Evolutionary conservation across 2,797 vertebrate genomes (phyloP), one percentile per base, ranked within the genome.

Genomic region (Danio kyathit): DNA sequence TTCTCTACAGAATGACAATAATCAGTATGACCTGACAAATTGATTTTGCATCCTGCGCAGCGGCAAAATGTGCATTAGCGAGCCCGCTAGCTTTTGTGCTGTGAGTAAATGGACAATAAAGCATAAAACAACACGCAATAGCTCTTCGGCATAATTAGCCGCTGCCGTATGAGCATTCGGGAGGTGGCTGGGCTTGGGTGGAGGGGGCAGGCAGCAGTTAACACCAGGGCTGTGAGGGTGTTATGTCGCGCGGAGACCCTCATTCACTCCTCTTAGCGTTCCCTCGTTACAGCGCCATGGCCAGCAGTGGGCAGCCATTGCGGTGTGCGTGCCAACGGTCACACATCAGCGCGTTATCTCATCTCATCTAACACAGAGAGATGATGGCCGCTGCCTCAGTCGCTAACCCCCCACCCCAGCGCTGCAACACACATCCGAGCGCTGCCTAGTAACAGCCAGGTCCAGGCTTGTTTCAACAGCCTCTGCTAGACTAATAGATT

Each of bases 401-500:
- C 84, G 88, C 86, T 82, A 85, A 83, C 44, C 57, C 54, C 75
- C 64, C 79, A 52, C 72, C 72, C 80, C 74, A 79, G 83, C 87
- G 86, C 75, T 59, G 54, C 21, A 76, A 64, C 70, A 70, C 77
- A 76, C 71, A 71, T 61, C 16, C 17, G 87, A 90, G 91, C 82
- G 87, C 93, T 92, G 93, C 93, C 92, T 86, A 88, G 90, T 89
- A 93, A 71, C 89, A 88, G 90, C 88, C 84, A 67, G 76, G 87
- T 83, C 91, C 89, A 86, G 83, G 88, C 76, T 78, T 81, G 82
- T 88, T 91, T 87, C 84, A 82, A 80, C 84, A 84, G 87, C 88
- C 89, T 88, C 92, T 89, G 90, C 90, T 94, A 96, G 94, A 95
- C 94, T 94, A 94, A 95, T 96, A 96, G 95, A 96, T 96, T 95